phyloP scores from a whole-genome alignment of 2,797 vertebrate genomes.

The Pipistrellus pygmaeus region DNA sequence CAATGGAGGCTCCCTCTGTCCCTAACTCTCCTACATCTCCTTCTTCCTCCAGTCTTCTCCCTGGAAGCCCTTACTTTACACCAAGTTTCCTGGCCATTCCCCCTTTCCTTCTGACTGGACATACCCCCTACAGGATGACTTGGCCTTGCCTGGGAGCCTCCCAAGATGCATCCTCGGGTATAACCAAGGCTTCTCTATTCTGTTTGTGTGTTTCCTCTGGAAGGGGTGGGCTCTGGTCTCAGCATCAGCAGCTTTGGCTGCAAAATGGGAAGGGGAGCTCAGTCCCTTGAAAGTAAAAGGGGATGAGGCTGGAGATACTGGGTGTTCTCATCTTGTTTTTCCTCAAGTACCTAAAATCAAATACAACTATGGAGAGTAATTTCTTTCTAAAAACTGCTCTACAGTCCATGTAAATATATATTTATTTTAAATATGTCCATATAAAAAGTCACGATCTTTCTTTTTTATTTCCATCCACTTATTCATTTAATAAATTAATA shows the following conservation, averaged over 20 bases:
- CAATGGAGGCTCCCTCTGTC: neutral
- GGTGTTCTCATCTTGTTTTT: neutral
- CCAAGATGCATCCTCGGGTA: no score
- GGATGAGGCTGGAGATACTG: neutral
- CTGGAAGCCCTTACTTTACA: neutral
- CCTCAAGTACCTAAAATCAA: constrained; percentile 2
- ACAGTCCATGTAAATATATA: neutral
- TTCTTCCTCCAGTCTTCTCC: neutral
- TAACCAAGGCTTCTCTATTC: neutral
- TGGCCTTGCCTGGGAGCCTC: neutral
- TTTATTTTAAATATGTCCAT: neutral
- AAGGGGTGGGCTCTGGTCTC: neutral
- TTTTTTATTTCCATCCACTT: neutral
- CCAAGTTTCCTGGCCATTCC: neutral
- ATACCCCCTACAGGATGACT: neutral
- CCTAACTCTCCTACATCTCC: neutral
- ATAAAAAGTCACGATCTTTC: neutral
- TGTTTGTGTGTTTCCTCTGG: neutral
- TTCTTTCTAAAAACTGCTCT: neutral
- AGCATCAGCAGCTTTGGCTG: neutral
- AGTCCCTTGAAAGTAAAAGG: neutral
- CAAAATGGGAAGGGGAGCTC: neutral
- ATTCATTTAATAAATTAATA: constrained; percentile 12
- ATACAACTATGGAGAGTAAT: neutral
- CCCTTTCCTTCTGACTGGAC: neutral